phyloP scores from a whole-genome alignment of 2,113 vertebrate genomes.

The Plecotus auritus region DNA sequence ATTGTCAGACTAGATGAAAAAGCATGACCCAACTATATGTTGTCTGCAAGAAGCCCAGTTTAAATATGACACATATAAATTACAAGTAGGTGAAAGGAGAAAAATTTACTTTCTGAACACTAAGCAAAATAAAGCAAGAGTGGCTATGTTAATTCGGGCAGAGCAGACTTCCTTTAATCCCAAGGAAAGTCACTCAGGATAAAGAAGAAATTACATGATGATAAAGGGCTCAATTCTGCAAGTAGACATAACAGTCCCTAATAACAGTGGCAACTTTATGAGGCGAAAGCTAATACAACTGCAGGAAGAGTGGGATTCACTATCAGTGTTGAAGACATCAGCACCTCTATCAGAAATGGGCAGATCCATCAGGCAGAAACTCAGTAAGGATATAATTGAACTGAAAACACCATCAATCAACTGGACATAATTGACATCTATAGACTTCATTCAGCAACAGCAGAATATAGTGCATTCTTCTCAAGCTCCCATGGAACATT shows the following conservation, averaged over 20 bases:
- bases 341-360: background rate
- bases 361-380: background rate
- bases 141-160: background rate
- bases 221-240: background rate
- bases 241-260: background rate
- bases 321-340: background rate
- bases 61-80: background rate
- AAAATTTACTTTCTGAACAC: background rate
- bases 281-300: background rate
- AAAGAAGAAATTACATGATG: background rate
- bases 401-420: background rate
- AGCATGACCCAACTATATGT: background rate
- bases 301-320: background rate
- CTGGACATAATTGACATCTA: background rate
- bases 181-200: background rate
- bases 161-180: background rate
- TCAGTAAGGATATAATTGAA: background rate
- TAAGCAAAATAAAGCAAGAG: background rate
- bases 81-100: background rate
- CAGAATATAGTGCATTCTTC: background rate
- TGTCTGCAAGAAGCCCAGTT: background rate
- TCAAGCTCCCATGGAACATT: background rate
- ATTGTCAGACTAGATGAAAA: background rate
- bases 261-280: background rate
- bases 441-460: background rate